phyloP scores from a whole-genome alignment of 2,888 invertebrate species.

The Leucoma salicis region DNA sequence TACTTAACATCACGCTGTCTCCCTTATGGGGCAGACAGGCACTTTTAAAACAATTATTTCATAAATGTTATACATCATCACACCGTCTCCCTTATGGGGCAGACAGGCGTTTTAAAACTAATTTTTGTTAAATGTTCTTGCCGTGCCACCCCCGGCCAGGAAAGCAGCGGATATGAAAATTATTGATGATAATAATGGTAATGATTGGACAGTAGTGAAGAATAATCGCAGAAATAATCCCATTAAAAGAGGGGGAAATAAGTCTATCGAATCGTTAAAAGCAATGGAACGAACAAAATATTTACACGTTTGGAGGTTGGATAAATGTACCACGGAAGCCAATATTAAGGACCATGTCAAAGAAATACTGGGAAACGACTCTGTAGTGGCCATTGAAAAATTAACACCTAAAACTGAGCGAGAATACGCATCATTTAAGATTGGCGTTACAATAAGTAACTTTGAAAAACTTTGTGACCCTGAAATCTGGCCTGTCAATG shows the following conservation, averaged over 20 bases:
- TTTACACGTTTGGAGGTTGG: not conserved
- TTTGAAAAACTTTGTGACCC: constrained; percentile 6
- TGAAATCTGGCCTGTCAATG: constrained; percentile 7
- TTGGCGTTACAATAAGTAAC: constrained; percentile 1
- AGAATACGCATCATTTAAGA: not conserved
- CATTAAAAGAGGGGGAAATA: not conserved
- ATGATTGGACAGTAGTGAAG: constrained; percentile 1
- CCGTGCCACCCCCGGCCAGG: too few relatives aligned
- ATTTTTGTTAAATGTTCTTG: too few relatives aligned
- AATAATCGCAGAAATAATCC: constrained; percentile 3
- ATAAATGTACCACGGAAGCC: not conserved
- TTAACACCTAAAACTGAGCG: not conserved
- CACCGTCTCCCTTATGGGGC: too few relatives aligned
- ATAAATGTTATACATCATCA: too few relatives aligned
- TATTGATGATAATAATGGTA: not conserved
- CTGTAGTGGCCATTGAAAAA: not conserved
- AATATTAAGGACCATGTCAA: not conserved
- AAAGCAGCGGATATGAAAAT: not conserved
- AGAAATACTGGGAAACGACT: not conserved
- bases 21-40: too few relatives aligned
- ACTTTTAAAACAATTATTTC: too few relatives aligned
- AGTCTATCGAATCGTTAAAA: not conserved
- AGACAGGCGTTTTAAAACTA: too few relatives aligned
- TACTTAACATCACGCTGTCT: too few relatives aligned
- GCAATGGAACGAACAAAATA: not conserved